A percentile compares a stretch with the other conserved stretches of the same genome.
These are phyloP conservation scores for Heliothis peltigera DNA, from an alignment of 2,888 invertebrate genomes.

Conservation along the genomic window DNA sequence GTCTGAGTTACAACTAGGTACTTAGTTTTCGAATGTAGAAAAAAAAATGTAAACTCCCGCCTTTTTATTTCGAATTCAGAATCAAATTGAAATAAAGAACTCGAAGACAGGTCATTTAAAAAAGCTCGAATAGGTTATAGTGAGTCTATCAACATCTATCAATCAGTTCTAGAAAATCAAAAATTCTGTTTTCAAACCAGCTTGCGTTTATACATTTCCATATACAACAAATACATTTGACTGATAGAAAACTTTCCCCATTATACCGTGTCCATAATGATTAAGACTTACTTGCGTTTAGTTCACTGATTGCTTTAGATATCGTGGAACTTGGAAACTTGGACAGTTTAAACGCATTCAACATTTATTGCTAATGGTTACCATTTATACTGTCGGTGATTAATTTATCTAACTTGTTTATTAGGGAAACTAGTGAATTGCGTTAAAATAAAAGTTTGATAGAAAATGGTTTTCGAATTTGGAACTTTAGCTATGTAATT, in stretches of 20 bases:
- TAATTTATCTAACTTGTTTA: conserved; percentile 7
- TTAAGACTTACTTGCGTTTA: conserved; percentile 45
- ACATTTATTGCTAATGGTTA: conserved; percentile 38
- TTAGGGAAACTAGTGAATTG: conserved; percentile 6
- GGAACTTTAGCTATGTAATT: neutral
- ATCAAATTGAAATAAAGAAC: neutral
- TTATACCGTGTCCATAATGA: conserved; percentile 51
- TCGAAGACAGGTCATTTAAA: too few relatives aligned
- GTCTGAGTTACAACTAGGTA: too few relatives aligned
- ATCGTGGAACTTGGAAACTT: conserved; percentile 37
- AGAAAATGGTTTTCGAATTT: neutral
- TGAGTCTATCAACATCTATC: too few relatives aligned
- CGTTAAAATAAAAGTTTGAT: neutral
- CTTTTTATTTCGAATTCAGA: neutral
- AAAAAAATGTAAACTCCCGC: neutral
- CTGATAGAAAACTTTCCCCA: conserved; percentile 59
- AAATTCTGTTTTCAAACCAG: conserved; percentile 8
- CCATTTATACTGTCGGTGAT: conserved; percentile 34
- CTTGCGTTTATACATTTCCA: conserved; percentile 3
- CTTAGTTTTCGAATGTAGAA: too few relatives aligned
- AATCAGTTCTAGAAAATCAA: too few relatives aligned
- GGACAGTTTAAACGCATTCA: conserved; percentile 35
- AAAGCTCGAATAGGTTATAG: too few relatives aligned
- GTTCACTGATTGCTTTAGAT: conserved; percentile 39
- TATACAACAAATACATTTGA: conserved; percentile 10